Evolutionary conservation across 2,888 invertebrate species (phyloP), one percentile per base, ranked within the genome.

Genomic region (Megamerina dolium): DNA sequence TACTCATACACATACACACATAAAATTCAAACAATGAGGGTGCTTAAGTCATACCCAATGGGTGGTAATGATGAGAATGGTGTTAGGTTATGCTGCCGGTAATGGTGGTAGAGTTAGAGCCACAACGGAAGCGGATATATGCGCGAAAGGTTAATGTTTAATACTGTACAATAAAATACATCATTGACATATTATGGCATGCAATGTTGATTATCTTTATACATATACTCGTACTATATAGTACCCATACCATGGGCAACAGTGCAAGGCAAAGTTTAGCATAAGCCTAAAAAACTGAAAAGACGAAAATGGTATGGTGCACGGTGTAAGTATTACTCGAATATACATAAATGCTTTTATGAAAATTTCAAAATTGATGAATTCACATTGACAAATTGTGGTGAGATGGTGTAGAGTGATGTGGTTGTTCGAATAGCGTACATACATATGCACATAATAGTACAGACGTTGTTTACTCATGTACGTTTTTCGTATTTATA

Each of bases 131-230:
- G 53, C 56, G 59, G 57, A 61, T 56, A 56, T 53, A 52, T 57
- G 53, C 56, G 49, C 55, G 57, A 58, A 54, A 57, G 57, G 57
- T 59, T 59, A 60, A 59, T 57, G 50, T 53, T 52, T 50, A 48
- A 50, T 37, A 48, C 43, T 37, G 35, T n/a, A n/a, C n/a, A n/a
- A n/a, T n/a, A n/a, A n/a, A n/a, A n/a, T n/a, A n/a, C n/a, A 33
- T 13, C 14, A 17, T 31, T 29, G 4, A 41, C 35, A 18, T 13
- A 16, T 32, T 39, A 31, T 31, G 12, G 13, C 31, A 31, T 31
- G 31, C 6, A 14, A 16, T 31, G 16, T 31, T 31, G n/a, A n/a
- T n/a, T n/a, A n/a, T n/a, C n/a, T n/a, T n/a, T n/a, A n/a, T n/a
- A n/a, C n/a, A n/a, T n/a, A n/a, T n/a, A n/a, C n/a, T n/a, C n/a